Evolutionary conservation across 2,797 vertebrate species (phyloP), one percentile per base, ranked within the genome.

Genomic region (Geranospiza caerulescens): DNA sequence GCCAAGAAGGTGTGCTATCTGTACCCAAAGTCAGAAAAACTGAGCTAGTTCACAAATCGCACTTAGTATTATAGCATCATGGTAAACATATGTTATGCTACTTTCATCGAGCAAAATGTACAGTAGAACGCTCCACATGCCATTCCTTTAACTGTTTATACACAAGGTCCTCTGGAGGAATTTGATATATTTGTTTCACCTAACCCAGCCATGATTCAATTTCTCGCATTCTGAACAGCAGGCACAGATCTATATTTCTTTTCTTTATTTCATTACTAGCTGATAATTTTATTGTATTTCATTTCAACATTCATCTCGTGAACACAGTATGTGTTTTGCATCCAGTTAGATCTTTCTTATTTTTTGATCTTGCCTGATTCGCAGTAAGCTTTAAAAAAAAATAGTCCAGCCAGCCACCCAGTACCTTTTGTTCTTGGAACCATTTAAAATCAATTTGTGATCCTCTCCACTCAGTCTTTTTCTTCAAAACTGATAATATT

Each of bases 281-380:
- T 97, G 94, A 96, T 98, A 94, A 97, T 98, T 97, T 95, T 95
- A 98, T 98, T 98, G 91, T 93, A 75, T 96, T 83, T 79, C 82
- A 63, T 95, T 96, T 97, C 97, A 90, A 95, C 96, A 97, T 96
- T 97, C 82, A 58, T 90, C 89, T 96, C 91, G 92, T 81, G 93
- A 97, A 96, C 89, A 90, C 87, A 76, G 89, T 88, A 34, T 87
- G 64, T 84, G 73, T 95, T 96, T 96, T 93, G 68, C 93, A 87
- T 88, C 91, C 85, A 82, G 50, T 80, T 91, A 47, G 68, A 42
- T 81, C 78, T 70, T 76, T 87, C 23, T 74, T 93, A 89, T 92
- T 95, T 96, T 97, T 83, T 95, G 95, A 84, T 88, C 63, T 92
- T 82, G 53, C 38, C 44, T 95, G 78, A 92, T 95, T 92, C 87